Evolutionary conservation across 1,140 invertebrate genomes (phyloP), one percentile per base, ranked within the genome.

Genomic region (Heliconius congener): DNA sequence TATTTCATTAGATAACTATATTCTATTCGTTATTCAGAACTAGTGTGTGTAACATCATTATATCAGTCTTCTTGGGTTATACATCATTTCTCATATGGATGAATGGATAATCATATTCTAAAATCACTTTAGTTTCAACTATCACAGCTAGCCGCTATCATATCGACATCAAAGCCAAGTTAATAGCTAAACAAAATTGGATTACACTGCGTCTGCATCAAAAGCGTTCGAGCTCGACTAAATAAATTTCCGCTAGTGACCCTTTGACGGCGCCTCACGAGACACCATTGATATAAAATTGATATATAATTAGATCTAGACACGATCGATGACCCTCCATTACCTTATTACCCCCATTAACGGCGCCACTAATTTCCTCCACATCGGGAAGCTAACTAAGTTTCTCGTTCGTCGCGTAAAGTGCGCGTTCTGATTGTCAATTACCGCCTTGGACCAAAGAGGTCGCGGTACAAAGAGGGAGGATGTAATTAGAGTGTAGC

Each of bases 351-450:
- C 91, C 85, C 88, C 86, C 86, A 91, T 93, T 37, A 92, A 94
- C 91, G 90, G 82, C 90, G 91, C 91, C 92, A 92, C 88, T 92
- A 93, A 94, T 94, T 94, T 90, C 90, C 91, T 93, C 88, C 85
- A 90, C 89, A 88, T 90, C 88, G 91, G 85, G 85, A 74, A 88
- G 87, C 82, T 93, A 94, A 94, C 91, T 81, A 92, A 94, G 92
- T 94, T 93, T 90, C 87, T 85, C 84, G 76, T 78, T 75, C 86
- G 88, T 83, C 81, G 84, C 77, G 84, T 81, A 91, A 92, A 92
- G 90, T 90, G 87, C 84, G 81, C 86, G 86, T 88, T 91, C 90
- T 93, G 92, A 94, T 94, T 90, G 91, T 92, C 92, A 93, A 94
- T 94, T 94, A 94, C 86, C 80, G 84, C 71, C 86, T 88, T 88